phyloP scores from a whole-genome alignment of 1,140 invertebrate genomes.

The Cyphomyrmex costatus region DNA sequence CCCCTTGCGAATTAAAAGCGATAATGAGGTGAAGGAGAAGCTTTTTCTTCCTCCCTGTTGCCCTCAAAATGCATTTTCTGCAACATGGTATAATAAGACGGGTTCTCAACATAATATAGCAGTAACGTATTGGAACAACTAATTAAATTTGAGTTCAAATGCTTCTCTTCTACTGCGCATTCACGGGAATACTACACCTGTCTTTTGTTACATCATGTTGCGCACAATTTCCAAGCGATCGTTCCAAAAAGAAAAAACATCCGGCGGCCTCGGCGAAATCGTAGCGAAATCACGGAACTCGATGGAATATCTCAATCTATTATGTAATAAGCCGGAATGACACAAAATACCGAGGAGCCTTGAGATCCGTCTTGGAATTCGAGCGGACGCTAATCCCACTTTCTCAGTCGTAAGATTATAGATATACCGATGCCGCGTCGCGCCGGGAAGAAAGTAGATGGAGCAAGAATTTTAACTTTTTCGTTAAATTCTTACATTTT shows the following conservation, averaged over 20 bases:
- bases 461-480: not conserved
- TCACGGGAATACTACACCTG: too few species aligned
- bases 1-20: constrained; percentile 30
- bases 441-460: too few species aligned
- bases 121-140: too few species aligned
- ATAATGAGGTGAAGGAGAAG: not conserved
- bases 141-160: too few species aligned
- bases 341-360: not conserved
- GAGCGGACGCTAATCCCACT: not conserved
- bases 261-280: not conserved
- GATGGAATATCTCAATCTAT: constrained; percentile 11
- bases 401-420: not conserved
- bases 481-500: not conserved
- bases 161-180: too few species aligned
- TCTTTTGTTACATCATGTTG: too few species aligned
- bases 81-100: too few species aligned
- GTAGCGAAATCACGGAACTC: not conserved
- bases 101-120: too few species aligned
- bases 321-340: constrained; percentile 24
- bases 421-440: not conserved
- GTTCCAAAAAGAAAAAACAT: not conserved
- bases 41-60: not conserved
- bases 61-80: not conserved
- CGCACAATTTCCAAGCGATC: not conserved
- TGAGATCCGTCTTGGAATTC: constrained; percentile 14